Percentiles rank a stretch among this genome's conserved stretches.
phyloP scores from a whole-genome alignment of 2,113 vertebrate species.

The Petromus typicus region DNA sequence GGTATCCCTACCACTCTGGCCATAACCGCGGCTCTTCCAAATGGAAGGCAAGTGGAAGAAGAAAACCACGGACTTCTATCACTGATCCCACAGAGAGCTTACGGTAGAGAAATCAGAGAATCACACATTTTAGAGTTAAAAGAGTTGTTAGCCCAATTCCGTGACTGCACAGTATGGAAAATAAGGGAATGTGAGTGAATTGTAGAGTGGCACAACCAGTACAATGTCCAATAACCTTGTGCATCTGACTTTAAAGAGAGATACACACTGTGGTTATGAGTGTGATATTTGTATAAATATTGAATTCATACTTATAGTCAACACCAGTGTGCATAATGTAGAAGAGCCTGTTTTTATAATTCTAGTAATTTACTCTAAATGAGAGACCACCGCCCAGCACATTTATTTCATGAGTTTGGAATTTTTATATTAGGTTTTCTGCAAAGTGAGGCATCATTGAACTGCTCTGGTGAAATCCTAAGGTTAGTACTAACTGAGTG shows the following conservation, averaged over 20 bases:
- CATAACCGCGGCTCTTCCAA: background rate
- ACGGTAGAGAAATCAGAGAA: background rate
- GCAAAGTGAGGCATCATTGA: background rate
- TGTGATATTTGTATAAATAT: background rate
- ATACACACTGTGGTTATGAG: background rate
- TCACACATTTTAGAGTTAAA: background rate
- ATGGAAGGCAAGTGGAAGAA: background rate
- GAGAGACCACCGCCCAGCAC: background rate
- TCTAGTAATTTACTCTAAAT: background rate
- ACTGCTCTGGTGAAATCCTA: slow-evolving; percentile 17
- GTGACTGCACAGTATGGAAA: background rate
- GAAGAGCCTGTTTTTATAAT: background rate
- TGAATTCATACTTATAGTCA: background rate
- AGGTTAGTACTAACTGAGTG: slow-evolving; percentile 10
- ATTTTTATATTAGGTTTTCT: slow-evolving; percentile 41
- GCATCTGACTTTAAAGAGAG: background rate
- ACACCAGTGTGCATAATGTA: background rate
- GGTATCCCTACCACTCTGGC: background rate
- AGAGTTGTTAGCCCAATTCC: background rate
- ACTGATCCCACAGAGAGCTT: background rate
- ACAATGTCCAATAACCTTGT: background rate
- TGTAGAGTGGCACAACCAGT: background rate
- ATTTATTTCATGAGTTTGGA: slow-evolving; percentile 28
- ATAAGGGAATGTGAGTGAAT: background rate
- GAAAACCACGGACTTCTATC: background rate